phyloP scores from a whole-genome alignment of 2,888 invertebrate species.

The Caenorhabditis plicata region DNA sequence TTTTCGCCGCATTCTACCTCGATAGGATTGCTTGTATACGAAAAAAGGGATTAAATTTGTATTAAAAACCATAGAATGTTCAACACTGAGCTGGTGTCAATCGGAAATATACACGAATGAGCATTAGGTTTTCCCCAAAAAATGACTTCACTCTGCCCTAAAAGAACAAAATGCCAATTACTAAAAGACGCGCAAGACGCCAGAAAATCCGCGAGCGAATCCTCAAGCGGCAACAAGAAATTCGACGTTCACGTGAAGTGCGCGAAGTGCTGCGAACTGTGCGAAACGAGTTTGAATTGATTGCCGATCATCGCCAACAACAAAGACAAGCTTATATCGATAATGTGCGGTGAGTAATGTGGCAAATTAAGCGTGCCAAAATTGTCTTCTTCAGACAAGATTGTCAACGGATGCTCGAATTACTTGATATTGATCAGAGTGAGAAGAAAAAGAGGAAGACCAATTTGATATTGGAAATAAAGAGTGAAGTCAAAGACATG shows the following conservation, averaged over 20 bases:
- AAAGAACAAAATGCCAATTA: no score
- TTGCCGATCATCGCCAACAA: slow-evolving; percentile 17
- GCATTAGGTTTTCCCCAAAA: no score
- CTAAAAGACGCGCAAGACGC: slow-evolving; percentile 18
- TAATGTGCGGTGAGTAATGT: slow-evolving; percentile 12
- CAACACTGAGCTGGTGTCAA: no score
- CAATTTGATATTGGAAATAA: slow-evolving; percentile 6
- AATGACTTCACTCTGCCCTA: no score
- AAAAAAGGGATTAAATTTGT: no score
- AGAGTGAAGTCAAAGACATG: slow-evolving; percentile 10
- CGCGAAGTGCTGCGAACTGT: slow-evolving; percentile 26
- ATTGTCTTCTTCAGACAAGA: slow-evolving; percentile 15
- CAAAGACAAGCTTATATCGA: slow-evolving; percentile 15
- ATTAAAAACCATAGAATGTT: no score
- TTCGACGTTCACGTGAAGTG: slow-evolving; percentile 18
- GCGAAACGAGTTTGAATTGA: slow-evolving; percentile 14
- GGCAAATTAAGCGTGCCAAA: neutral
- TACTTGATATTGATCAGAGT: slow-evolving; percentile 1
- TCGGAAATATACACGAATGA: no score
- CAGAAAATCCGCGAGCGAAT: slow-evolving; percentile 12
- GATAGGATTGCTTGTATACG: no score
- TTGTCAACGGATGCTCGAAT: slow-evolving; percentile 9
- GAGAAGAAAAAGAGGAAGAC: slow-evolving; percentile 7
- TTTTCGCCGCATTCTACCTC: no score
- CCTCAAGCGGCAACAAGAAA: slow-evolving; percentile 21